phyloP scores from a whole-genome alignment of 2,888 invertebrate species.

The Lomographa bimaculata region DNA sequence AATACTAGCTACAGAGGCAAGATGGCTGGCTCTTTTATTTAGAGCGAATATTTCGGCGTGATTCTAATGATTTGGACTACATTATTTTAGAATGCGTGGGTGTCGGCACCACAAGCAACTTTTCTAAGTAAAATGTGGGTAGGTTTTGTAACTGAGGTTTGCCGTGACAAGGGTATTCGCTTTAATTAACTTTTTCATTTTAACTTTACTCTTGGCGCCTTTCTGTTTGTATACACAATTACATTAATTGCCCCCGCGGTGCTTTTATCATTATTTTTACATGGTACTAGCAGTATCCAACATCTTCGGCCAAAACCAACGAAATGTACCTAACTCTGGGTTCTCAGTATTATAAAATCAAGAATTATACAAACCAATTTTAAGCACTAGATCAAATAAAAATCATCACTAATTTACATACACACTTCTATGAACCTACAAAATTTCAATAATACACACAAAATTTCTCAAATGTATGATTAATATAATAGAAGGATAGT shows the following conservation, averaged over 20 bases:
- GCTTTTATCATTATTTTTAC: no score
- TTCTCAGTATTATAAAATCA: no score
- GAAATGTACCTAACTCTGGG: no score
- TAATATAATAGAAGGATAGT: no score
- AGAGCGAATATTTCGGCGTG: conserved; percentile 31
- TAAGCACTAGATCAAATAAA: no score
- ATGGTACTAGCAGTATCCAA: no score
- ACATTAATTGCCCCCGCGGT: conserved; percentile 9
- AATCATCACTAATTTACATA: no score
- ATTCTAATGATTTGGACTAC: conserved; percentile 30
- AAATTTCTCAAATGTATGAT: no score
- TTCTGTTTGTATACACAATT: conserved; percentile 34
- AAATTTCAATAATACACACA: no score
- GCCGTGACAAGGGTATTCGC: conserved; percentile 46
- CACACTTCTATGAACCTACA: no score
- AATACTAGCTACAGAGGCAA: conserved; percentile 46
- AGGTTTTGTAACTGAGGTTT: conserved; percentile 44
- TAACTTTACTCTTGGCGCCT: conserved; percentile 45
- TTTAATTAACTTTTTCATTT: conserved; percentile 57
- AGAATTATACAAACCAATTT: no score
- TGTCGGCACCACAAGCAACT: conserved; percentile 31
- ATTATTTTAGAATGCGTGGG: conserved; percentile 23
- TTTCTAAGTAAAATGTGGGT: conserved; percentile 39
- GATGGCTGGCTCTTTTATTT: conserved; percentile 32
- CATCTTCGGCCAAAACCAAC: no score